Conservation (phyloP, 2,113 vertebrate genomes). For the Calonectris borealis region DNA sequence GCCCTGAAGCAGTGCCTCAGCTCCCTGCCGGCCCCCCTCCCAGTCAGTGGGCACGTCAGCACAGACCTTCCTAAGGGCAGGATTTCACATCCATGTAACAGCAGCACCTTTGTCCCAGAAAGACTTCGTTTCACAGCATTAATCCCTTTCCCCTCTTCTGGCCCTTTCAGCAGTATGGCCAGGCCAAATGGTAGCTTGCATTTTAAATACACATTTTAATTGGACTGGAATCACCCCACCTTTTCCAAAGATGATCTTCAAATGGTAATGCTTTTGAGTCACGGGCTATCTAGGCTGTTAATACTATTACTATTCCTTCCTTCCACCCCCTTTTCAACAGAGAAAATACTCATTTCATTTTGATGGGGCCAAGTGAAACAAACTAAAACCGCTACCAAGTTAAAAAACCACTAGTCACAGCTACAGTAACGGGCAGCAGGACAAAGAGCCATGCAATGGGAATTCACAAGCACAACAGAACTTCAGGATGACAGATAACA, state of each 20-base stretch:
- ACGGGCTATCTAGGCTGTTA: background rate
- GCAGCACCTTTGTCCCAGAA: background rate
- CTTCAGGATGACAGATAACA: conserved; percentile 22
- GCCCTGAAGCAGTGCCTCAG: background rate
- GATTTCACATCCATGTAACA: background rate
- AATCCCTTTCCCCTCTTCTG: background rate
- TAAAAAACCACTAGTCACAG: background rate
- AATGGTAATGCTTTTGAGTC: background rate
- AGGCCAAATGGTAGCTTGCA: background rate
- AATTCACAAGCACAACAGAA: background rate
- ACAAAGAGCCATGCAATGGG: background rate
- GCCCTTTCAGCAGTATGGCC: background rate
- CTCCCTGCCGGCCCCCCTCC: background rate
- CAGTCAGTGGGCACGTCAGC: background rate
- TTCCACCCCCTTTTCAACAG: background rate
- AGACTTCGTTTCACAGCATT: background rate
- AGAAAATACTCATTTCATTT: background rate
- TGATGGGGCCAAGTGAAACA: background rate
- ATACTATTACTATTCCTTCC: background rate
- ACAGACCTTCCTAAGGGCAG: background rate
- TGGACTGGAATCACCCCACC: background rate
- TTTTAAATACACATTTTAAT: background rate
- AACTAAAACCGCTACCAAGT: background rate
- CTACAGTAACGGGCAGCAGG: background rate
- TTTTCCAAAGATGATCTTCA: background rate